Evolutionary conservation across 2,888 invertebrate genomes (phyloP), one percentile per base, ranked within the genome.

Genomic region (Leucophora obtusa): DNA sequence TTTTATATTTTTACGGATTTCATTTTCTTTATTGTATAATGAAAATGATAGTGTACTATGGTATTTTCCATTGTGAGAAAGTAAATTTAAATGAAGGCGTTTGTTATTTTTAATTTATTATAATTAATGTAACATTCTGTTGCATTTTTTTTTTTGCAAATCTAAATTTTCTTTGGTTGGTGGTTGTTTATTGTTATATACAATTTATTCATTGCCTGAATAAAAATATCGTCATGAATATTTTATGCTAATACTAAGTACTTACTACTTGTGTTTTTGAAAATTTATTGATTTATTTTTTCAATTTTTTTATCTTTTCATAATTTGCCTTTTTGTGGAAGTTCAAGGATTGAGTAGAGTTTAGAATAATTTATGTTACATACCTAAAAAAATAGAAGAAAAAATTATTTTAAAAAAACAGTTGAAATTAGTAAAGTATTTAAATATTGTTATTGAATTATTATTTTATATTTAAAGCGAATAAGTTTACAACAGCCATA

Each of bases 51-150:
- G 28, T 28, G 28, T 28, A 28, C 2, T 24, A 24, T 2, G 2
- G 11, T 24, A 10, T 47, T 9, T 60, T n/a, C 24, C 50, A 14
- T 8, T 68, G 18, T 33, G 53, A 60, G 43, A 75, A 63, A 70
- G 71, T 79, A 62, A 58, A 81, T 77, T 73, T 28, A 33, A 65
- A 73, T 56, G 18, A 81, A 70, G 72, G 80, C 80, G 77, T 69
- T 72, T 51, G 51, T 47, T 65, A 63, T 59, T 65, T 59, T 54
- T 50, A 80, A 77, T 81, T 81, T 77, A 77, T 81, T 77, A 59
- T 70, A 77, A 81, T 60, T 69, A 77, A 72, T 69, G 54, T 62
- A 62, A 43, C 1, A 43, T 71, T 60, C 7, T 18, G 24, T 24
- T 24, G 5, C 43, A 14, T 73, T 33, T 11, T 43, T 65, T 18